These are phyloP conservation scores for Podargus strigoides DNA, from an alignment of 2,797 vertebrate genomes.

Conservation along the genomic window DNA sequence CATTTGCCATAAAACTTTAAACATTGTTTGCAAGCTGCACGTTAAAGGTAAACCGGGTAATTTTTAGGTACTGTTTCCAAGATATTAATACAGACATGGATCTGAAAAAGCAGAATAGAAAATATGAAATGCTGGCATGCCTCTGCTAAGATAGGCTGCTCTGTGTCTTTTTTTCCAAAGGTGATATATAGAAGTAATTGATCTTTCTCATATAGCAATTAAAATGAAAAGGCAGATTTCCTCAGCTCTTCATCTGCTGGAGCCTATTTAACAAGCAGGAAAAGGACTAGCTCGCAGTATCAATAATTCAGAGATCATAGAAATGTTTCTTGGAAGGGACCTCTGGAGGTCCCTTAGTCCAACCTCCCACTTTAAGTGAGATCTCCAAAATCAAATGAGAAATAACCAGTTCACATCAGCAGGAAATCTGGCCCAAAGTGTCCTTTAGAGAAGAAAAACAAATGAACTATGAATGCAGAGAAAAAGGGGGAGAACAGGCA, in stretches of 20 bases:
- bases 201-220: neutral
- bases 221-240: constrained; percentile 8
- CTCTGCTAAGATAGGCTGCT: neutral
- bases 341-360: neutral
- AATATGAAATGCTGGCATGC: neutral
- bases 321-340: neutral
- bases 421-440: neutral
- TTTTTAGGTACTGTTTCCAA: neutral
- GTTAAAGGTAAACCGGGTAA: neutral
- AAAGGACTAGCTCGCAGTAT: neutral
- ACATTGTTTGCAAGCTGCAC: constrained; percentile 21
- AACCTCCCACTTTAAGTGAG: neutral
- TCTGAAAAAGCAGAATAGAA: neutral
- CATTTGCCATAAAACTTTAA: constrained; percentile 33
- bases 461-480: neutral
- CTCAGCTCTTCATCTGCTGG: neutral
- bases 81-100: neutral
- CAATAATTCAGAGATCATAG: neutral
- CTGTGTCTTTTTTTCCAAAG: neutral
- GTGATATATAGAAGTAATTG: neutral
- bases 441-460: neutral
- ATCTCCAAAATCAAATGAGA: neutral
- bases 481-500: neutral
- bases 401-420: neutral
- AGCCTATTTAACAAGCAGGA: neutral